Conservation (phyloP, 2,113 vertebrate species). For the Ctenodactylus gundi region DNA sequence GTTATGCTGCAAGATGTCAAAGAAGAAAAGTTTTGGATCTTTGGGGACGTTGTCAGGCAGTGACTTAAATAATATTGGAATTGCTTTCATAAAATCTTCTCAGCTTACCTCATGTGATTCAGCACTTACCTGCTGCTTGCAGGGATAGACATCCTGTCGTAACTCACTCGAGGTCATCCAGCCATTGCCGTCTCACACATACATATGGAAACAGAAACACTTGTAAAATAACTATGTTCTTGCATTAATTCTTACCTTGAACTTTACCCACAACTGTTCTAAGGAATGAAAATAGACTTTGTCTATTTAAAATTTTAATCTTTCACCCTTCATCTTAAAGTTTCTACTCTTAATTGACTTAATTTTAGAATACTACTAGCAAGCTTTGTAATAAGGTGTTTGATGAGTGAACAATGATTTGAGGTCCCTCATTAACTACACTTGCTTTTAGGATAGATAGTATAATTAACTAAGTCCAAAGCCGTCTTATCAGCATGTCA, state of each 20-base stretch:
- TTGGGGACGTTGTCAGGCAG: background rate
- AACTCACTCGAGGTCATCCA: background rate
- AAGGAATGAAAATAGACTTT: background rate
- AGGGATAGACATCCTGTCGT: background rate
- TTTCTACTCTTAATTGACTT: constrained; percentile 52
- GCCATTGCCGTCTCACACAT: background rate
- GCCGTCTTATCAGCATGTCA: constrained; percentile 36
- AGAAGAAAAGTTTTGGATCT: background rate
- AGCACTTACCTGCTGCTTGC: background rate
- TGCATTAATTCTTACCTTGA: background rate
- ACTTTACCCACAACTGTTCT: background rate
- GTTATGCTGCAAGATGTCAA: background rate
- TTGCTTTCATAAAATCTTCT: background rate
- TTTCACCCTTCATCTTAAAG: too few relatives aligned
- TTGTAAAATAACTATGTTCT: background rate
- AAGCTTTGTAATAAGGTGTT: constrained; percentile 39
- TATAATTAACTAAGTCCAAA: constrained; percentile 76
- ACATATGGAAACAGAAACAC: background rate
- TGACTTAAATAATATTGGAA: background rate
- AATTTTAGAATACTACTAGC: constrained; percentile 36
- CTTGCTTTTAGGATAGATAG: background rate
- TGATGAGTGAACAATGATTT: constrained; percentile 74
- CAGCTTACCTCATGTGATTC: background rate
- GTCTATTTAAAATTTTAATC: constrained; percentile 51
- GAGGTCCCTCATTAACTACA: constrained; percentile 59